Percentiles rank a stretch among this genome's conserved stretches.
Evolutionary conservation across 2,888 invertebrate genomes (phyloP).

Genomic region (Eristalis intricaria): DNA sequence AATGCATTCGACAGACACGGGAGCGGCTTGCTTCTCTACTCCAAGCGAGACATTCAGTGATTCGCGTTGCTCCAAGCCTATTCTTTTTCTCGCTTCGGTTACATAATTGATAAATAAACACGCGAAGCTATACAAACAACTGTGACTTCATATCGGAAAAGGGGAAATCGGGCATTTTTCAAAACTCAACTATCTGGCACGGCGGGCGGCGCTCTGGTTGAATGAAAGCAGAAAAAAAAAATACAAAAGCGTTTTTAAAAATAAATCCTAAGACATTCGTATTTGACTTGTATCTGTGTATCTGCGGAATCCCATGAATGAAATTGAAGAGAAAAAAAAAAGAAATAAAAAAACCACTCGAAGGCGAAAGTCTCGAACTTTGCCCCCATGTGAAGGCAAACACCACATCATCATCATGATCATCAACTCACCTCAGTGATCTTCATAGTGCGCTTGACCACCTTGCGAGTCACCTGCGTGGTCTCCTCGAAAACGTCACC

Average conservation of each 20-base stretch:
- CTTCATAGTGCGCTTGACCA: slow-evolving; percentile 80
- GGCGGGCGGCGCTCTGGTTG: slow-evolving; percentile 37
- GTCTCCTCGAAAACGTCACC: slow-evolving; percentile 80
- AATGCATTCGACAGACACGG: not conserved
- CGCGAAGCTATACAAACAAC: slow-evolving; percentile 75
- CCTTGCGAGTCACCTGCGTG: slow-evolving; percentile 80
- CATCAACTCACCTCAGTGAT: slow-evolving; percentile 79
- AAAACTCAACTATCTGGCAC: not conserved
- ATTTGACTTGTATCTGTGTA: slow-evolving; percentile 33
- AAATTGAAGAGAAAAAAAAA: slow-evolving; percentile 18
- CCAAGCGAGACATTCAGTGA: not conserved
- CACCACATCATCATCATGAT: not conserved
- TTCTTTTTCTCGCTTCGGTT: slow-evolving; percentile 32
- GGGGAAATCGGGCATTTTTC: not conserved
- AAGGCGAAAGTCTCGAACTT: not conserved
- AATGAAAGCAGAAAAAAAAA: slow-evolving; percentile 25
- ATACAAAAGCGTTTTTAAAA: slow-evolving; percentile 61
- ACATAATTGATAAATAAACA: slow-evolving; percentile 64
- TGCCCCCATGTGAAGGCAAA: not conserved
- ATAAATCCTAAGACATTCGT: slow-evolving; percentile 48
- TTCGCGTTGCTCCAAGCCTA: slow-evolving; percentile 36
- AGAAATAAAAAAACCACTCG: not conserved
- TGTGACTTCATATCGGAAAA: not conserved
- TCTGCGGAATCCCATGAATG: slow-evolving; percentile 41
- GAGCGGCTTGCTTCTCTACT: not conserved